Percentiles rank a stretch among this genome's conserved stretches.
phyloP scores from a whole-genome alignment of 2,113 vertebrate genomes.

The Suricata suricatta region DNA sequence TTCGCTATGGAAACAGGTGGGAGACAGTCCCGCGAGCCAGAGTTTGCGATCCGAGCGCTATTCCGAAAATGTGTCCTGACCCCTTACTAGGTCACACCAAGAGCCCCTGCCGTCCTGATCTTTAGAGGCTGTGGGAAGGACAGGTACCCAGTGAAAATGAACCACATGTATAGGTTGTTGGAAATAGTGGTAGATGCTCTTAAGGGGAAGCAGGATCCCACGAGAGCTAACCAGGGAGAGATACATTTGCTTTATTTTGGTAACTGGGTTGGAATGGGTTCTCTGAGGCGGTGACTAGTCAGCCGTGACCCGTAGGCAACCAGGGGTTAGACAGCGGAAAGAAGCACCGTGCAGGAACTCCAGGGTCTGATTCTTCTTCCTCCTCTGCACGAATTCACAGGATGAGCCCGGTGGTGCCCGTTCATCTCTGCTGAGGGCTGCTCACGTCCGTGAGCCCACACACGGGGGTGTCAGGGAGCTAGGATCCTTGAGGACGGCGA shows the following conservation, averaged over 20 bases:
- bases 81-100: fast-evolving
- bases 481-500: fast-evolving
- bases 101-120: too few species aligned
- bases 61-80: neutral
- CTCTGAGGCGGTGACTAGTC: neutral
- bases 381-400: neutral
- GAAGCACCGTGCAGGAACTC: fast-evolving
- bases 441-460: fast-evolving
- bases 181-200: neutral
- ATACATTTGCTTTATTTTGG: too few species aligned
- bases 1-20: fast-evolving
- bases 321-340: neutral
- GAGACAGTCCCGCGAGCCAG: fast-evolving
- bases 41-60: neutral
- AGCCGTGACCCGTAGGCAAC: too few species aligned
- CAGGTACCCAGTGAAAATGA: neutral
- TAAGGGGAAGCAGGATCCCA: neutral
- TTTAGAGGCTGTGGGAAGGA: neutral
- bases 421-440: neutral
- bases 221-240: too few species aligned
- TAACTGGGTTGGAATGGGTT: neutral
- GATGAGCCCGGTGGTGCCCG: fast-evolving
- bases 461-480: fast-evolving
- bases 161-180: fast-evolving
- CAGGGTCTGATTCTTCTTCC: fast-evolving